Conservation (phyloP, 1,140 invertebrate genomes). For the Listronotus oregonensis region DNA sequence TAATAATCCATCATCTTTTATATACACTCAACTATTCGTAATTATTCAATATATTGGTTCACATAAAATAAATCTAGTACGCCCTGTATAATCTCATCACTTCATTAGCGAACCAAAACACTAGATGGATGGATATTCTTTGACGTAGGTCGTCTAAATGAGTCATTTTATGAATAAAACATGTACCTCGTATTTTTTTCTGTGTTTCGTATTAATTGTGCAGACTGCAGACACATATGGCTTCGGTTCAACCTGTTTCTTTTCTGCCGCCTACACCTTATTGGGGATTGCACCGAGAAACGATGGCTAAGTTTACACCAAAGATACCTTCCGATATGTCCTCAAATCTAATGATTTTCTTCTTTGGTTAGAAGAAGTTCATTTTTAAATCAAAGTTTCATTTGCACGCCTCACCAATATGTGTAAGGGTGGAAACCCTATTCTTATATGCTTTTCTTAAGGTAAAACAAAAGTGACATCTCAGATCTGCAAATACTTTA, state of each 20-base stretch:
- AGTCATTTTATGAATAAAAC: conserved; percentile 20
- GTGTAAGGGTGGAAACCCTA: too few relatives aligned
- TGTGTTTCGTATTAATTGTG: conserved; percentile 17
- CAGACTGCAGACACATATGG: conserved; percentile 20
- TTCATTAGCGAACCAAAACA: conserved; percentile 1
- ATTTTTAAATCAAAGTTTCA: too few relatives aligned
- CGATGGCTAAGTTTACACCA: background rate
- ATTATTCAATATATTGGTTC: background rate
- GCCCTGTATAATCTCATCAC: conserved; percentile 6
- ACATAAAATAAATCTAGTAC: background rate
- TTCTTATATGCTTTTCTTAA: too few relatives aligned
- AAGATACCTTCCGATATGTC: too few relatives aligned
- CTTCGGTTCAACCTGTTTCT: conserved; percentile 19
- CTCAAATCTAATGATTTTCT: too few relatives aligned
- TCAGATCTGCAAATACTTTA: too few relatives aligned
- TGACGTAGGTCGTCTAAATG: conserved; percentile 21
- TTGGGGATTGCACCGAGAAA: conserved; percentile 1
- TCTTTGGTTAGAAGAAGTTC: too few relatives aligned
- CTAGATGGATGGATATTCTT: conserved; percentile 8
- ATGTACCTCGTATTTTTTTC: conserved; percentile 13
- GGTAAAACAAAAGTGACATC: too few relatives aligned
- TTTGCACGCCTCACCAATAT: too few relatives aligned
- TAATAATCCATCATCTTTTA: too few relatives aligned
- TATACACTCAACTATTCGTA: too few relatives aligned
- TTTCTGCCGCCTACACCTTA: conserved; percentile 16